Evolutionary conservation across 2,797 vertebrate species (phyloP).

Genomic region (Botia kubotai): DNA sequence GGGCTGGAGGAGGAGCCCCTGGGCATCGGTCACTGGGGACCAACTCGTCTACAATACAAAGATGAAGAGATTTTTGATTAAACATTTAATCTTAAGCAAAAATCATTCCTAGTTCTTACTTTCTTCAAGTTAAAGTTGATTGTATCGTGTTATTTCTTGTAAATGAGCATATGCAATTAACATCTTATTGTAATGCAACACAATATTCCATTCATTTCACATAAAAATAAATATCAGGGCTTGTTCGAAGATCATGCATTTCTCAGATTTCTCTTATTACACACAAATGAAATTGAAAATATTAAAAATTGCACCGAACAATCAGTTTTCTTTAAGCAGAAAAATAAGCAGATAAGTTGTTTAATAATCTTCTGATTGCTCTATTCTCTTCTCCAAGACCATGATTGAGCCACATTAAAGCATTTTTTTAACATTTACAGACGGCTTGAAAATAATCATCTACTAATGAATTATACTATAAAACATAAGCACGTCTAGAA

Average conservation of each 20-base stretch:
- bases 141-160: not conserved
- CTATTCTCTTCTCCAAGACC: slow-evolving; percentile 8
- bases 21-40: slow-evolving; percentile 75
- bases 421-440: not conserved
- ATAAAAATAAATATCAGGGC: not conserved
- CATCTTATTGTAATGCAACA: not conserved
- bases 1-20: slow-evolving; percentile 67
- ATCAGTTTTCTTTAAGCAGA: slow-evolving; percentile 28
- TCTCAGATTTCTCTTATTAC: slow-evolving; percentile 6
- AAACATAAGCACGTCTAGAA: not conserved
- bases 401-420: slow-evolving; percentile 15
- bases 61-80: not conserved
- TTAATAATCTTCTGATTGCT: slow-evolving; percentile 19
- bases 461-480: not conserved
- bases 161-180: not conserved
- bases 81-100: not conserved
- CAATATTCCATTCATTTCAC: slow-evolving; percentile 13
- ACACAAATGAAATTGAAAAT: not conserved
- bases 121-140: not conserved
- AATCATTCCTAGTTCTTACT: not conserved
- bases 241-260: not conserved
- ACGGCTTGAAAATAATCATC: slow-evolving; percentile 15
- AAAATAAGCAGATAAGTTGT: slow-evolving; percentile 28
- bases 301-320: not conserved
- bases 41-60: slow-evolving; percentile 73